phyloP scores from a whole-genome alignment of 2,797 vertebrate species.

The Halcyon smyrnensis region DNA sequence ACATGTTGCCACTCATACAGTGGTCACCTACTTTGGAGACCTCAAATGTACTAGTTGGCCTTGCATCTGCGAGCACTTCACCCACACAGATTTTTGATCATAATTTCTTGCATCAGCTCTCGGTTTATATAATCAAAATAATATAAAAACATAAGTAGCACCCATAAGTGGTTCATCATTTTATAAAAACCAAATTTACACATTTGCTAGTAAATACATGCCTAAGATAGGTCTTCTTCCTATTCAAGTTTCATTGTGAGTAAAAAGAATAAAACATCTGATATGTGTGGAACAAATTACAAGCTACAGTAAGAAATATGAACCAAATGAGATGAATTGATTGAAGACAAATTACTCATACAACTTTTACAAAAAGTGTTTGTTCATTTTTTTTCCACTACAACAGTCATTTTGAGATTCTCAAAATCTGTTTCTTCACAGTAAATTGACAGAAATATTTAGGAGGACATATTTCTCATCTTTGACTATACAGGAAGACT shows the following conservation, averaged over 20 bases:
- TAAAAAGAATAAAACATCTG: not conserved
- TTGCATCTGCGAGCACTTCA: not conserved
- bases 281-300: not conserved
- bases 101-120: not conserved
- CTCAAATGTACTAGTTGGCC: fast-evolving
- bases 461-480: not conserved
- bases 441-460: not conserved
- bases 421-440: not conserved
- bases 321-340: not conserved
- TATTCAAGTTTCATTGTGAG: not conserved
- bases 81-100: not conserved
- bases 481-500: not conserved
- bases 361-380: not conserved
- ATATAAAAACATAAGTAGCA: not conserved
- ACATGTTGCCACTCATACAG: not conserved
- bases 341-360: not conserved
- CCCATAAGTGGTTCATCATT: not conserved
- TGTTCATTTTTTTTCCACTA: not conserved
- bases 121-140: not conserved
- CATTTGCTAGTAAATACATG: not conserved
- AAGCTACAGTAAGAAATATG: not conserved
- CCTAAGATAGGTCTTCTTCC: not conserved
- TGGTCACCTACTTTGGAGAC: not conserved
- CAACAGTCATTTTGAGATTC: not conserved
- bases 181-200: not conserved